These are phyloP conservation scores for Vulpes vulpes DNA, from an alignment of 2,113 vertebrate species.

Conservation along the genomic window DNA sequence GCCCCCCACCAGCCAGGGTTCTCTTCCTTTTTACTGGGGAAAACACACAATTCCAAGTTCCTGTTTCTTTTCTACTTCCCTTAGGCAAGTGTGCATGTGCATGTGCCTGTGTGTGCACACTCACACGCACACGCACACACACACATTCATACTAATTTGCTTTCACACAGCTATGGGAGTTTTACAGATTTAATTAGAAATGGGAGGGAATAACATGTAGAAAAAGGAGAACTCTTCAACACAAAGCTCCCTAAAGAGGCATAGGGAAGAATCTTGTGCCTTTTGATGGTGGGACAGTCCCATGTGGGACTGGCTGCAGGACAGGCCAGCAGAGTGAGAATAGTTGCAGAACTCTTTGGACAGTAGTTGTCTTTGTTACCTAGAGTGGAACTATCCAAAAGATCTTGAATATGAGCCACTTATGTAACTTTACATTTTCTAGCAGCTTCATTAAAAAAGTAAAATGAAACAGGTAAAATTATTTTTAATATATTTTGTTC, in stretches of 20 bases:
- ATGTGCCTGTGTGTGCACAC: fast-evolving
- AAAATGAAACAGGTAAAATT: slow-evolving; percentile 14
- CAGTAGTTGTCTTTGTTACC: not conserved
- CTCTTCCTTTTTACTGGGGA: slow-evolving; percentile 7
- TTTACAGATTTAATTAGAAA: slow-evolving; percentile 19
- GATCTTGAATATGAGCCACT: not conserved
- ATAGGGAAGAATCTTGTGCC: not conserved
- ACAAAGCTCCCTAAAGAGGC: not conserved
- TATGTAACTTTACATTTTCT: slow-evolving; percentile 7
- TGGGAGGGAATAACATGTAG: not conserved
- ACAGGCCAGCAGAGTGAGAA: not conserved
- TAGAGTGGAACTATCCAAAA: not conserved
- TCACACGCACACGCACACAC: not conserved
- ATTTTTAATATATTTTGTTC: slow-evolving; percentile 27
- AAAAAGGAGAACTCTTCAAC: slow-evolving; percentile 29
- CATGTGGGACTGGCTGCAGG: not conserved
- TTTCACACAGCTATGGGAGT: not conserved
- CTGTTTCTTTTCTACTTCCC: not conserved
- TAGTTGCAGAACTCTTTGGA: not conserved
- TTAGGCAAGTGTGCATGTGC: too few relatives aligned
- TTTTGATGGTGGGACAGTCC: not conserved
- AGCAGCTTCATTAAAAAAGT: not conserved
- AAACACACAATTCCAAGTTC: not conserved
- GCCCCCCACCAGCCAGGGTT: not conserved
- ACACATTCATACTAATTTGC: not conserved